Evolutionary conservation across 2,113 vertebrate species (phyloP).

Genomic region (Trematocara stigmaticum): DNA sequence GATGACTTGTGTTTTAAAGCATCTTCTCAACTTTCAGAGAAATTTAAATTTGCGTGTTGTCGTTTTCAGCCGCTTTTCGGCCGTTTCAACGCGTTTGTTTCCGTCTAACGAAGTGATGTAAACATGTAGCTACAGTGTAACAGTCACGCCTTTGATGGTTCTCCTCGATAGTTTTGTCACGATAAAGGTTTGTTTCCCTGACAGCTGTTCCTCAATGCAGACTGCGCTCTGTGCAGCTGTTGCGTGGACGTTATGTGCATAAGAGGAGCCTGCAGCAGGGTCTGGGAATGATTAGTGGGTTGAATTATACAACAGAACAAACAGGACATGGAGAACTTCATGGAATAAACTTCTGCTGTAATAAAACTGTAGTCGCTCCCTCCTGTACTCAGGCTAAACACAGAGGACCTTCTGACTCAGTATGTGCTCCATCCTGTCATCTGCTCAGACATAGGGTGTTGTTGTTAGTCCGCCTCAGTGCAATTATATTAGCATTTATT

Average conservation of each 20-base stretch:
- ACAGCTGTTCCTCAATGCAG: neutral
- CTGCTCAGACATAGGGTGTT: neutral
- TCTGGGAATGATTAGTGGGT: conserved; percentile 17
- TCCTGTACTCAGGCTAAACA: neutral
- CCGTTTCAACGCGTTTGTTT: neutral
- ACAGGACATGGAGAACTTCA: neutral
- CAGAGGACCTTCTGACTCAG: conserved; percentile 18
- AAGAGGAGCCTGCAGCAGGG: neutral
- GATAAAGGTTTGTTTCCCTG: neutral
- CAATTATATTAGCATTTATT: neutral
- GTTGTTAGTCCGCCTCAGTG: neutral
- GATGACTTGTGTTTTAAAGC: neutral
- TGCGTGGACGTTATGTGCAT: neutral
- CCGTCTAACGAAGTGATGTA: neutral
- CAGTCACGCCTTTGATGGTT: neutral
- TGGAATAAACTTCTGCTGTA: neutral
- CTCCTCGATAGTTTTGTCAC: neutral
- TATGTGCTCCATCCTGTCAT: conserved; percentile 10
- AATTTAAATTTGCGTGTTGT: neutral
- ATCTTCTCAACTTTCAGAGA: neutral
- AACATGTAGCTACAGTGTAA: neutral
- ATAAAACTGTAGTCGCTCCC: neutral
- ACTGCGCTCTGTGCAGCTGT: neutral
- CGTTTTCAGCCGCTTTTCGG: neutral
- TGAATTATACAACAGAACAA: neutral